phyloP scores from a whole-genome alignment of 2,113 vertebrate genomes.

The Pogona vitticeps region DNA sequence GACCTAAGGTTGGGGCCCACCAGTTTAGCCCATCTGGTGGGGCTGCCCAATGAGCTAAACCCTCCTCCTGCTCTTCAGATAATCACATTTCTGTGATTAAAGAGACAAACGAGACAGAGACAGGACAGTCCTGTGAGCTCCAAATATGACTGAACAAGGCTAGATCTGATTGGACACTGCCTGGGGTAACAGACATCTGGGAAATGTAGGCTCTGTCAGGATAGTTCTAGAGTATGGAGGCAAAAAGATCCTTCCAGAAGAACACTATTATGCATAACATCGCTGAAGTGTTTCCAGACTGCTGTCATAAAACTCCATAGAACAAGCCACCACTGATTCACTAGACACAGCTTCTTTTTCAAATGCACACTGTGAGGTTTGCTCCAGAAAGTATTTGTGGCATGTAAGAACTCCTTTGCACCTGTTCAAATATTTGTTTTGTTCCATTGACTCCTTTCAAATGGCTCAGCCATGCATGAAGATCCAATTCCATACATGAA shows the following conservation, averaged over 20 bases:
- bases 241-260: background rate
- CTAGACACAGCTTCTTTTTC: background rate
- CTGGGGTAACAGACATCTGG: background rate
- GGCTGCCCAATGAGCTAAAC: no score
- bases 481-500: slow-evolving; percentile 27
- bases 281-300: background rate
- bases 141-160: no score
- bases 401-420: slow-evolving; percentile 12
- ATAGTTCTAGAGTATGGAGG: background rate
- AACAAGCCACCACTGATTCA: background rate
- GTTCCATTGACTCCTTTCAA: slow-evolving; percentile 1
- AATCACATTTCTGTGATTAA: no score
- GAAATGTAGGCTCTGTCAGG: background rate
- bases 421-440: slow-evolving; percentile 35
- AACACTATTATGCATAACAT: background rate
- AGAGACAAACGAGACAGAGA: no score
- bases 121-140: no score
- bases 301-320: background rate
- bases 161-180: background rate
- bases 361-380: background rate
- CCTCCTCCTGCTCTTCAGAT: no score
- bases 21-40: no score
- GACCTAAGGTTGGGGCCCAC: no score
- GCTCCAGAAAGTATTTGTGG: slow-evolving; percentile 4
- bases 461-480: slow-evolving; percentile 8